Conservation (phyloP, 30 jellyfish, hydroid and myxozoan genomes). For the Catostylus mosaicus region DNA sequence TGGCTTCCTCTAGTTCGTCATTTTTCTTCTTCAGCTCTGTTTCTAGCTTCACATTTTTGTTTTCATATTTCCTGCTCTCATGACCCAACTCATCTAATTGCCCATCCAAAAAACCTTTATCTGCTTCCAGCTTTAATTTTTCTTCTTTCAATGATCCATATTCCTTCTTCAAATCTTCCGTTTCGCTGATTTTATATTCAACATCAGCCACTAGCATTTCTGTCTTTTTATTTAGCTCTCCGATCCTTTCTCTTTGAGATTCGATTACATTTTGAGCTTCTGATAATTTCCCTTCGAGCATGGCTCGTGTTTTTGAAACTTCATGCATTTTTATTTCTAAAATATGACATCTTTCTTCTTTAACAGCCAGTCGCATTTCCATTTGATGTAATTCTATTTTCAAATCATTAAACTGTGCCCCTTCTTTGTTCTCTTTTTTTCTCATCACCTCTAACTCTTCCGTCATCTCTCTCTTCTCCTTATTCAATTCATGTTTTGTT, state of each 20-base stretch:
- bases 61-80: slow-evolving; percentile 6
- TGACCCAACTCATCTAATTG: background rate
- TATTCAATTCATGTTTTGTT: background rate
- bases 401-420: background rate
- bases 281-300: slow-evolving; percentile 40
- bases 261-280: slow-evolving; percentile 49
- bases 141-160: slow-evolving; percentile 26
- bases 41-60: slow-evolving; percentile 15
- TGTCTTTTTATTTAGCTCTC: slow-evolving; percentile 17
- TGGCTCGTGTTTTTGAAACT: slow-evolving; percentile 39
- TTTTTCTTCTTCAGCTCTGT: slow-evolving; percentile 15
- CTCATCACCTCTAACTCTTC: slow-evolving; percentile 23
- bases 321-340: slow-evolving; percentile 48
- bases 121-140: slow-evolving; percentile 27
- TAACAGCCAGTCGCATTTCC: slow-evolving; percentile 48
- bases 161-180: slow-evolving; percentile 21
- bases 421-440: background rate
- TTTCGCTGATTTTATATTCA: background rate
- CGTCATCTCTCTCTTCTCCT: background rate
- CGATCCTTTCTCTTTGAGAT: slow-evolving; percentile 32
- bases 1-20: slow-evolving; percentile 1
- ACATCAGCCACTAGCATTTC: slow-evolving; percentile 30
- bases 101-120: background rate
- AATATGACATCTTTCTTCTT: slow-evolving; percentile 41
- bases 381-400: slow-evolving; percentile 31